These are phyloP conservation scores for Atethmia centrago DNA, from an alignment of 2,888 invertebrate species.

Conservation along the genomic window DNA sequence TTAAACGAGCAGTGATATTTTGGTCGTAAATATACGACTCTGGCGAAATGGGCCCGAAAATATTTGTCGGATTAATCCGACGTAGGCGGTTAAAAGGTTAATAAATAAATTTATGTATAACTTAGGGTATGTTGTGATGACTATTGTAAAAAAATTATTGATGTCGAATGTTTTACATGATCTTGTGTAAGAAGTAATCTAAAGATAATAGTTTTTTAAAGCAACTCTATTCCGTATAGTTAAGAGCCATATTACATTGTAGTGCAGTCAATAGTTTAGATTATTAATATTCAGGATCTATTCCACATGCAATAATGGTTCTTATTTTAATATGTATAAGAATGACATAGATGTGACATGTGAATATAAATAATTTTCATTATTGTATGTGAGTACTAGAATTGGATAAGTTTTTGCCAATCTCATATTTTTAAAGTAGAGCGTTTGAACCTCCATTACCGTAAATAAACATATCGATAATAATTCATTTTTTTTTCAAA, in stretches of 20 bases:
- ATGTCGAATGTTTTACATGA: slow-evolving; percentile 22
- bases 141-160: slow-evolving; percentile 34
- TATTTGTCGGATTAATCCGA: no score
- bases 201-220: slow-evolving; percentile 35
- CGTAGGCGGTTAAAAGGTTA: no score
- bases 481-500: slow-evolving; percentile 10
- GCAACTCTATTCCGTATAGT: slow-evolving; percentile 28
- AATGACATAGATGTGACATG: background rate
- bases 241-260: slow-evolving; percentile 34
- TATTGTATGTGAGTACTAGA: slow-evolving; percentile 22
- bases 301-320: slow-evolving; percentile 23
- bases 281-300: slow-evolving; percentile 8
- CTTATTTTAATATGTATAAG: background rate
- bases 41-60: no score
- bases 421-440: slow-evolving; percentile 34
- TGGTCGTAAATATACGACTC: no score
- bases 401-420: slow-evolving; percentile 39
- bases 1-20: no score
- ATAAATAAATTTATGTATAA: slow-evolving; percentile 14
- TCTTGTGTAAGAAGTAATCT: slow-evolving; percentile 4
- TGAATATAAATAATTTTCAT: slow-evolving; percentile 17
- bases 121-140: slow-evolving; percentile 16
- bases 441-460: slow-evolving; percentile 22
- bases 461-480: slow-evolving; percentile 46
- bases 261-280: slow-evolving; percentile 34